Conservation (phyloP, 2,797 vertebrate species). For the Bradypodion ventrale region DNA sequence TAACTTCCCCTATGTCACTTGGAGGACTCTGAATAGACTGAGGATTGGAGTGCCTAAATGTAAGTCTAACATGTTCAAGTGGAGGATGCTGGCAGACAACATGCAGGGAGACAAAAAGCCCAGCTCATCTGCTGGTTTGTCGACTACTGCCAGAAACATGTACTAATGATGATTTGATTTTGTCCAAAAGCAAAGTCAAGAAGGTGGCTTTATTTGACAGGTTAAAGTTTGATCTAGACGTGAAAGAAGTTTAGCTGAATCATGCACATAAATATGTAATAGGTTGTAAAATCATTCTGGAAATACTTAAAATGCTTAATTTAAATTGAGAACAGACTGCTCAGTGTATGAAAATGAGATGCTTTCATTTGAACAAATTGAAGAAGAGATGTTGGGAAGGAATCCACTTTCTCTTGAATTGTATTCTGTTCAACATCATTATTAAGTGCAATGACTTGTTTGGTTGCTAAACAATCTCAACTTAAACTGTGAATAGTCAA, state of each 20-base stretch:
- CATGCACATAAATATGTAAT: conserved; percentile 24
- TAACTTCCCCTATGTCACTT: too few relatives aligned
- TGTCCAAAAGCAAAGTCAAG: too few relatives aligned
- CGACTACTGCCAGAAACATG: too few relatives aligned
- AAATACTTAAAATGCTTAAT: conserved; percentile 27
- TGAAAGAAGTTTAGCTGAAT: conserved; percentile 30
- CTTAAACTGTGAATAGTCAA: background rate
- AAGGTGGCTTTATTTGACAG: too few relatives aligned
- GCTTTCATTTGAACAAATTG: conserved; percentile 5
- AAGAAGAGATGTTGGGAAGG: background rate
- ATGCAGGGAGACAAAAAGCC: too few relatives aligned
- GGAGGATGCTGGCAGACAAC: too few relatives aligned
- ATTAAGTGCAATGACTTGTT: background rate
- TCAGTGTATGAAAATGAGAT: conserved; percentile 9
- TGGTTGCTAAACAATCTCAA: background rate
- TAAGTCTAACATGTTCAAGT: too few relatives aligned
- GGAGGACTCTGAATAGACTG: too few relatives aligned
- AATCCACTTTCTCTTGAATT: background rate
- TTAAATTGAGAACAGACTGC: conserved; percentile 11
- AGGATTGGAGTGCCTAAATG: too few relatives aligned
- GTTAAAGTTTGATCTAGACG: too few relatives aligned
- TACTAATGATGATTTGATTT: too few relatives aligned
- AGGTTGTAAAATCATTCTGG: conserved; percentile 21
- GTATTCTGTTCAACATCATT: background rate
- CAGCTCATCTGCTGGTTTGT: too few relatives aligned